Conservation (phyloP, 2,888 invertebrate genomes). For the Papilio elwesi region DNA sequence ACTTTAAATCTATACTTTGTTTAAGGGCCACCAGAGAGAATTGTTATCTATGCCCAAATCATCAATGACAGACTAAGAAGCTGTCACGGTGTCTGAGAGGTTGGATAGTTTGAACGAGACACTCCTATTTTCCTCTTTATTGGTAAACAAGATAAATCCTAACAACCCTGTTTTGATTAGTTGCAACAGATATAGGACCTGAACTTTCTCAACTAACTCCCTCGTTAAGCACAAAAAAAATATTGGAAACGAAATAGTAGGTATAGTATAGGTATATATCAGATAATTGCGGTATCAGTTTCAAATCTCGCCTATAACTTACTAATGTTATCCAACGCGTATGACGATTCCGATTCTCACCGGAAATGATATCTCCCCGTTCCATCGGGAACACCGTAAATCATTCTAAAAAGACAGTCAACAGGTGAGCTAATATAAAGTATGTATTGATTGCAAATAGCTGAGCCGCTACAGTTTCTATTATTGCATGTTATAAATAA, state of each 20-base stretch:
- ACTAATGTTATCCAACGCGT: constrained; percentile 29
- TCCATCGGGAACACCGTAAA: constrained; percentile 7
- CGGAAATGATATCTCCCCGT: constrained; percentile 26
- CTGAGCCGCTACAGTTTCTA: constrained; percentile 23
- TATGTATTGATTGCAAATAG: constrained; percentile 25
- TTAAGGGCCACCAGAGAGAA: no score
- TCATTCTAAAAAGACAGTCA: constrained; percentile 29
- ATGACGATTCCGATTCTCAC: constrained; percentile 28
- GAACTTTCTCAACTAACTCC: no score
- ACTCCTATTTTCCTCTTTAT: no score
- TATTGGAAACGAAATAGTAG: background rate
- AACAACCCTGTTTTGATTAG: no score
- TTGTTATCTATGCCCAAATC: background rate
- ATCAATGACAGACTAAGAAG: background rate
- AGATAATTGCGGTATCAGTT: background rate
- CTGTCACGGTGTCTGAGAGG: background rate
- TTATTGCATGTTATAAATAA: constrained; percentile 58
- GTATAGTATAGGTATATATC: background rate
- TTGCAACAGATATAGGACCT: no score
- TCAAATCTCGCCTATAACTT: constrained; percentile 25
- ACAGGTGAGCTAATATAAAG: constrained; percentile 29
- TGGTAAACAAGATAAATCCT: no score
- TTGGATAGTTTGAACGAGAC: no score
- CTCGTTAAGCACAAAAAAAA: no score
- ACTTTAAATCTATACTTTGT: background rate